Percentiles rank a stretch among this genome's conserved stretches.
These are phyloP conservation scores for Eupithecia tripunctaria DNA, from an alignment of 2,888 invertebrate genomes.

Conservation along the genomic window DNA sequence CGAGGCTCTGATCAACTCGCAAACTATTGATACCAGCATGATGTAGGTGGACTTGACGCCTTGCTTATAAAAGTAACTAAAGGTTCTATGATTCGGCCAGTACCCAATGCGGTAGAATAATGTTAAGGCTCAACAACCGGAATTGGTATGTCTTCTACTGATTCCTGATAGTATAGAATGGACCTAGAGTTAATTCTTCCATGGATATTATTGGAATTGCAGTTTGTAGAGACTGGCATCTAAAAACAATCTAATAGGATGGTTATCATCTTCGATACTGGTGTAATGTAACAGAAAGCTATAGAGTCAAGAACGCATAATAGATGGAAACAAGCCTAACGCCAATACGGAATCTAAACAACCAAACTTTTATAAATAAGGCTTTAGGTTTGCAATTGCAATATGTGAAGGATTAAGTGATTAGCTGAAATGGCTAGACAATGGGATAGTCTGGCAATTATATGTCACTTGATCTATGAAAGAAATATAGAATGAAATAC, in stretches of 20 bases:
- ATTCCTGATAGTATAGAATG: not conserved
- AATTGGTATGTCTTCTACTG: not conserved
- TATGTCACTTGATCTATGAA: constrained; percentile 2
- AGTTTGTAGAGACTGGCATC: not conserved
- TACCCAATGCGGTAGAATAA: not conserved
- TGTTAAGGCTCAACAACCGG: not conserved
- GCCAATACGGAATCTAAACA: not conserved
- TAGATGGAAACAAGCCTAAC: not conserved
- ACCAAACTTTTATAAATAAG: constrained; percentile 3
- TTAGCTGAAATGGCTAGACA: not conserved
- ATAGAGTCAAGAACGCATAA: not conserved
- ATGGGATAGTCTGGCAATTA: not conserved
- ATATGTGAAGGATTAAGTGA: not conserved
- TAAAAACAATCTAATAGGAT: not conserved
- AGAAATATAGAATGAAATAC: constrained; percentile 1
- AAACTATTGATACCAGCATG: constrained; percentile 71
- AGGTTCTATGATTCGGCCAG: not conserved
- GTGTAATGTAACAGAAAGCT: not conserved
- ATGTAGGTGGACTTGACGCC: constrained; percentile 50
- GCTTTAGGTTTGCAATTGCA: not conserved
- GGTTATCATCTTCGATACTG: not conserved
- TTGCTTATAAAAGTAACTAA: constrained; percentile 4
- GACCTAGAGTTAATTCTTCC: not conserved
- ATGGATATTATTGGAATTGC: not conserved
- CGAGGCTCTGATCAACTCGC: constrained; percentile 88